These are phyloP conservation scores for Harmothoe impar DNA, from an alignment of 2,888 invertebrate genomes.

Conservation along the genomic window DNA sequence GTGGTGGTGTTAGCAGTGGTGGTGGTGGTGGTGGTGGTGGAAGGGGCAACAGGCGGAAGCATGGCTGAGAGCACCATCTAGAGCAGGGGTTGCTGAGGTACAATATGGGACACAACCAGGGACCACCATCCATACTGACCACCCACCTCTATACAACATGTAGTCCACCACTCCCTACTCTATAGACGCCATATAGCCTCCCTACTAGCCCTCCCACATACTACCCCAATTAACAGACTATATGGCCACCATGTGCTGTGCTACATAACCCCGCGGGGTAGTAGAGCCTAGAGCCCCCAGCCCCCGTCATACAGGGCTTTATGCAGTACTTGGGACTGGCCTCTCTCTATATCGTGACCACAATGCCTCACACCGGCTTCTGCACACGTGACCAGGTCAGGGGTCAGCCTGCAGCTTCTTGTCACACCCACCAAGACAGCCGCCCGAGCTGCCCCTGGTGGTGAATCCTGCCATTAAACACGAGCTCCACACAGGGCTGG, in stretches of 20 bases:
- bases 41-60: conserved; percentile 14
- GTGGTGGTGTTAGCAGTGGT: not conserved
- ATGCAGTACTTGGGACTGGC: not conserved
- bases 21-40: not conserved
- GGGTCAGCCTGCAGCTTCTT: not conserved
- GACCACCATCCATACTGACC: not conserved
- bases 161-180: not conserved
- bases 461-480: conserved; percentile 29
- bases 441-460: not conserved
- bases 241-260: too few relatives aligned
- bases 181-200: too few relatives aligned
- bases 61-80: conserved; percentile 19
- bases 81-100: not conserved
- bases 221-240: not conserved
- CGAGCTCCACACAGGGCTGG: not conserved
- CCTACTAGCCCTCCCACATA: not conserved
- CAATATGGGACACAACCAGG: not conserved
- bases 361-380: not conserved
- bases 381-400: not conserved
- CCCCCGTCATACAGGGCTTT: not conserved
- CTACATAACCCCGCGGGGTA: too few relatives aligned
- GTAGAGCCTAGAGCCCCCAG: too few relatives aligned
- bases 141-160: not conserved
- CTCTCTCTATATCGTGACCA: not conserved
- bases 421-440: not conserved